A percentile compares a stretch with the other conserved stretches of the same genome.
Conservation (phyloP, 2,888 invertebrate genomes). For the Perizoma flavofasciatum region DNA sequence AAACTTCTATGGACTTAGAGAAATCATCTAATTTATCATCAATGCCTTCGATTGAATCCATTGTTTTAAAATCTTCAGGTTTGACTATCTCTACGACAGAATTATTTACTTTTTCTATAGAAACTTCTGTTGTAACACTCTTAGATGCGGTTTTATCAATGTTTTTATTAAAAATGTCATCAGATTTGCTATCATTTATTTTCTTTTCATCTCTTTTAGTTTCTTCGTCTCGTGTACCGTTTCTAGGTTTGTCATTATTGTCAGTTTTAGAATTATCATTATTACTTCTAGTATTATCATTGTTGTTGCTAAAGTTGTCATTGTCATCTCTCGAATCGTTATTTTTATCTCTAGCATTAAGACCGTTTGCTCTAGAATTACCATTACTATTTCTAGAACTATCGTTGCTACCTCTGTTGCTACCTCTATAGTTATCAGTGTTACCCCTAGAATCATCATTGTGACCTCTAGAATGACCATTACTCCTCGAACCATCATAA, state of each 20-base stretch:
- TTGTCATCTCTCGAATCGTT: slow-evolving; percentile 1
- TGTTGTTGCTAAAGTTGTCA: slow-evolving; percentile 5
- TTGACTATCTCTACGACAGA: slow-evolving; percentile 53
- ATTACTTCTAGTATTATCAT: slow-evolving; percentile 1
- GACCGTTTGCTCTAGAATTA: slow-evolving; percentile 1
- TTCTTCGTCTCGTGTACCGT: slow-evolving; percentile 24
- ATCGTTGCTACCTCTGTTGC: slow-evolving; percentile 1
- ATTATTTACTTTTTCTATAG: slow-evolving; percentile 46
- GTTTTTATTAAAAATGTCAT: slow-evolving; percentile 46
- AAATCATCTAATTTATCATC: slow-evolving; percentile 76
- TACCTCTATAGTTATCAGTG: slow-evolving; percentile 10
- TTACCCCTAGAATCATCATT: not conserved
- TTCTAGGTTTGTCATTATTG: slow-evolving; percentile 31
- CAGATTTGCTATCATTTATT: slow-evolving; percentile 57
- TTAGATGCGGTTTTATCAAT: slow-evolving; percentile 39
- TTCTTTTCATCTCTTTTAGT: slow-evolving; percentile 58
- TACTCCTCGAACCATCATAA: slow-evolving; percentile 7
- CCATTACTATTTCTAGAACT: not conserved
- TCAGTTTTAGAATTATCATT: slow-evolving; percentile 25
- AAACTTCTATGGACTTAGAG: slow-evolving; percentile 71
- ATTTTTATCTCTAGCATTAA: slow-evolving; percentile 4
- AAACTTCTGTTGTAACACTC: slow-evolving; percentile 34
- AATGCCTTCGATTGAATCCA: slow-evolving; percentile 66
- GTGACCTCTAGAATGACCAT: slow-evolving; percentile 11
- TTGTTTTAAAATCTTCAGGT: slow-evolving; percentile 50